A percentile compares a stretch with the other conserved stretches of the same genome.
Conservation (phyloP, 1,140 invertebrate species). For the Lordiphosa stackelbergi region DNA sequence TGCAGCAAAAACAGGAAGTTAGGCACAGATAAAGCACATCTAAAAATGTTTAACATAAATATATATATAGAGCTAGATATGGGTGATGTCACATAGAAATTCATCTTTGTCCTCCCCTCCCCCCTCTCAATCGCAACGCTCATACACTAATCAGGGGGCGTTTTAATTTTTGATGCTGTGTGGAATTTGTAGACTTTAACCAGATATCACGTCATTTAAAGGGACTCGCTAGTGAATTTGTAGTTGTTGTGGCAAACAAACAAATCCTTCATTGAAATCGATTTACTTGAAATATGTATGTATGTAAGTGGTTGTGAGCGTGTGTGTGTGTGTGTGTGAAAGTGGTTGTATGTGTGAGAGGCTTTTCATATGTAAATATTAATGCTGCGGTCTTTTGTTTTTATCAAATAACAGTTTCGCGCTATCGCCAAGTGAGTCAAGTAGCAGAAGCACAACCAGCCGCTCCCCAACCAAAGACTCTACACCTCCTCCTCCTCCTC, state of each 20-base stretch:
- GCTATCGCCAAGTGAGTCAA: conserved; percentile 47
- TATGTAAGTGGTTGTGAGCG: no score
- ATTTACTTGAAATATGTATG: conserved; percentile 37
- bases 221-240: conserved; percentile 24
- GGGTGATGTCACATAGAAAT: conserved; percentile 6
- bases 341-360: conserved; percentile 1
- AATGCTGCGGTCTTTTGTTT: conserved; percentile 33
- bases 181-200: conserved; percentile 34
- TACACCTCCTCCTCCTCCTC: conserved; percentile 1
- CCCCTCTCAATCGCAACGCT: not conserved
- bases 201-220: conserved; percentile 63
- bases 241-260: conserved; percentile 5
- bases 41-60: conserved; percentile 11
- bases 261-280: conserved; percentile 46
- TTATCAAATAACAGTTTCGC: conserved; percentile 55
- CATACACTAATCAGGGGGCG: conserved; percentile 33
- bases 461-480: conserved; percentile 41
- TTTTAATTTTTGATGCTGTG: conserved; percentile 28
- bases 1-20: conserved; percentile 66
- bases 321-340: conserved; percentile 3
- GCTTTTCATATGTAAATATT: conserved; percentile 54
- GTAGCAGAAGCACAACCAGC: conserved; percentile 27
- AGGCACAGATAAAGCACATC: conserved; percentile 40
- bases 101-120: not conserved
- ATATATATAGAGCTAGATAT: conserved; percentile 5